Percentiles rank a stretch among this genome's conserved stretches.
These are phyloP conservation scores for Pseudopodoces humilis DNA, from an alignment of 2,113 vertebrate species.

Conservation along the genomic window DNA sequence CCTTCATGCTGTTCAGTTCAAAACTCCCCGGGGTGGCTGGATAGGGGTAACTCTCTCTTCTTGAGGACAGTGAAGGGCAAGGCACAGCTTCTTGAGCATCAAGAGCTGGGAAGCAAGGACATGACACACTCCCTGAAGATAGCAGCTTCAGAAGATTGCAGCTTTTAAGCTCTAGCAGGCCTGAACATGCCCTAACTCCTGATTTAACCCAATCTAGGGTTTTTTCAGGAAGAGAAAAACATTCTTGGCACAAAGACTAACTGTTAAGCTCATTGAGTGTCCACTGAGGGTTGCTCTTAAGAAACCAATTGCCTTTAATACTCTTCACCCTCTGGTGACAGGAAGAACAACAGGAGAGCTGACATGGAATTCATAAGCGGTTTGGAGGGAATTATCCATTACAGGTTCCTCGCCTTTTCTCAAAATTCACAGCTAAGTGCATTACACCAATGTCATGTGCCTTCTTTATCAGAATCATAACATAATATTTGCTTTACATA, in stretches of 20 bases:
- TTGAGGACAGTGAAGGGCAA: background rate
- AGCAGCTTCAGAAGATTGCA: background rate
- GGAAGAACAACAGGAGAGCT: background rate
- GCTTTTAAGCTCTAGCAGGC: background rate
- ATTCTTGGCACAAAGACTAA: background rate
- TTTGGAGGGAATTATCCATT: background rate
- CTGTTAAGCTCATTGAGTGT: background rate
- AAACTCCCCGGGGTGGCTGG: background rate
- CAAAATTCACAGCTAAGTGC: background rate
- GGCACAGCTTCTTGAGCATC: background rate
- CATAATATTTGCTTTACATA: background rate
- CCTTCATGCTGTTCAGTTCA: background rate
- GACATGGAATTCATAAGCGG: background rate
- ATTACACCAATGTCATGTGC: rapidly evolving
- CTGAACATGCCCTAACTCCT: background rate
- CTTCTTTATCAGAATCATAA: background rate
- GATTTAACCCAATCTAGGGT: background rate
- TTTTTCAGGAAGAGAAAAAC: background rate
- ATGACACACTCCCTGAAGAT: rapidly evolving
- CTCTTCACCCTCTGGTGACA: background rate
- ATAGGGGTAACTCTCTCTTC: background rate
- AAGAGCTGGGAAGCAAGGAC: background rate
- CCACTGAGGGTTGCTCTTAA: background rate
- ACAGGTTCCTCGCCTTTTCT: rapidly evolving
- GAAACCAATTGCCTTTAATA: background rate